Evolutionary conservation across 2,113 vertebrate species (phyloP).

Genomic region (Enhydra lutris): DNA sequence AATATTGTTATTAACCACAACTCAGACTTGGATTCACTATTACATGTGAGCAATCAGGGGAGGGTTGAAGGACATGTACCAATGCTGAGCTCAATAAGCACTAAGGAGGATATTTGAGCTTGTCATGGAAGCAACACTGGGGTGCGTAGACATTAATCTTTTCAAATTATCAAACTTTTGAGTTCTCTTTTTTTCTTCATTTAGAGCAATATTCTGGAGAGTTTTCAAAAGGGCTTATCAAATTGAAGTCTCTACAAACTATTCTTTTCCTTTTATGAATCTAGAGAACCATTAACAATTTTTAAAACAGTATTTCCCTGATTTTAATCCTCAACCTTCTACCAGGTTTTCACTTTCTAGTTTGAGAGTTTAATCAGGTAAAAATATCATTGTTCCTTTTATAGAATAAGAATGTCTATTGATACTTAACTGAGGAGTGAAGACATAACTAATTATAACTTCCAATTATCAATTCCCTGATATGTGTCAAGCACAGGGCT

Average conservation of each 20-base stretch:
- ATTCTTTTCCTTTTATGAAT: conserved; percentile 24
- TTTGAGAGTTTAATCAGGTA: not conserved
- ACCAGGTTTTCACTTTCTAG: not conserved
- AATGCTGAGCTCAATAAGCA: not conserved
- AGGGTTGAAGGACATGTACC: conserved; percentile 28
- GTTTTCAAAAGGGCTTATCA: conserved; percentile 22
- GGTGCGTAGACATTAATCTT: not conserved
- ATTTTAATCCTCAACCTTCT: not conserved
- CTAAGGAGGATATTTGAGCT: not conserved
- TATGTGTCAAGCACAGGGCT: not conserved
- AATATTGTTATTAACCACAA: conserved; percentile 59
- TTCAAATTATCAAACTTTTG: not conserved
- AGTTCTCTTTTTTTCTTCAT: not conserved
- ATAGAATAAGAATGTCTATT: not conserved
- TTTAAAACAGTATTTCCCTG: not conserved
- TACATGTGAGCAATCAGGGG: not conserved
- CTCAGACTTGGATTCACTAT: conserved; percentile 27
- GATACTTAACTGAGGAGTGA: not conserved
- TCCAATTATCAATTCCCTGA: not conserved
- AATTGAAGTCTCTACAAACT: not conserved
- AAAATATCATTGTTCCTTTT: not conserved
- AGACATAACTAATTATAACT: not conserved
- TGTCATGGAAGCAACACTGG: not conserved
- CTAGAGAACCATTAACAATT: not conserved
- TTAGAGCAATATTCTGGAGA: not conserved